Percentiles rank a stretch among this genome's conserved stretches.
Conservation (phyloP, 1,140 invertebrate genomes). For the Diprion similis region DNA sequence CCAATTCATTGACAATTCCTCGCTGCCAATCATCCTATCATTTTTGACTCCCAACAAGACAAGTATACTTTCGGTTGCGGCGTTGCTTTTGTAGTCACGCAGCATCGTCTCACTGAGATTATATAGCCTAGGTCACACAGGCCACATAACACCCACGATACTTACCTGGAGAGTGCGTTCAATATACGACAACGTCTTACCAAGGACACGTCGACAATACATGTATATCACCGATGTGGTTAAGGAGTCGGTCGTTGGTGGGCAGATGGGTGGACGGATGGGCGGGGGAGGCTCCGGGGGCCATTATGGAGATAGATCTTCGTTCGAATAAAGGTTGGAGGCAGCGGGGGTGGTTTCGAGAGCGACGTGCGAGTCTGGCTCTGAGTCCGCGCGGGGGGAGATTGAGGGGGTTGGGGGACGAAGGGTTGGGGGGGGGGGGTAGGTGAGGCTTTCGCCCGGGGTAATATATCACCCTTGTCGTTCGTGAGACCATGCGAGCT, state of each 20-base stretch:
- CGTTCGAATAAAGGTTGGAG: conserved; percentile 54
- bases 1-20: too few species aligned
- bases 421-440: conserved; percentile 2
- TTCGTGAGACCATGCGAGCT: conserved; percentile 40
- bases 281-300: conserved; percentile 44
- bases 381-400: conserved; percentile 10
- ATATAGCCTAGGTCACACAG: background rate
- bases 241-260: background rate
- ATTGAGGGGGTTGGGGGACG: background rate
- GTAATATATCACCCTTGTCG: conserved; percentile 59
- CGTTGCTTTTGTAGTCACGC: background rate
- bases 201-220: too few species aligned
- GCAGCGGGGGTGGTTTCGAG: conserved; percentile 47
- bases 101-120: background rate
- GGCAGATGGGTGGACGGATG: conserved; percentile 43
- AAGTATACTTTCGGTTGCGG: background rate
- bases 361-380: conserved; percentile 27
- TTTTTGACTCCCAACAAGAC: too few species aligned
- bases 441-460: conserved; percentile 33
- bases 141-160: background rate
- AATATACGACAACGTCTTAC: too few species aligned
- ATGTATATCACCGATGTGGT: background rate
- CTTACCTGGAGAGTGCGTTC: background rate
- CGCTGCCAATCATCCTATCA: too few species aligned
- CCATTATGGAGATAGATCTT: conserved; percentile 61